Evolutionary conservation across 1,140 invertebrate species (phyloP), one percentile per base, ranked within the genome.

Genomic region (Sinonovacula constricta): DNA sequence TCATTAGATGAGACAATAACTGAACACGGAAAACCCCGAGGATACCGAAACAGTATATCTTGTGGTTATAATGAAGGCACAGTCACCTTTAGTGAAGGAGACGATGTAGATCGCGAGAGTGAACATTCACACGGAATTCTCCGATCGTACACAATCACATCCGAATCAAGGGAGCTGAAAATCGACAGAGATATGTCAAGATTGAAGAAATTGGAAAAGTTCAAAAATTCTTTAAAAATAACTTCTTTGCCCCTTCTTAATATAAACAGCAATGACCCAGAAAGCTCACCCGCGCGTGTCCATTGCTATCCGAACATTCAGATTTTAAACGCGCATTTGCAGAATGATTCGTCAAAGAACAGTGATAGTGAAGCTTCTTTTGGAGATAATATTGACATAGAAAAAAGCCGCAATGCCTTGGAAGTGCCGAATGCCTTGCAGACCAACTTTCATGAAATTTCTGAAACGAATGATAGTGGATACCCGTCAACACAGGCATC

Each of bases 291-390:
- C n/a, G n/a, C n/a, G 31, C 26, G 10, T 33, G 33, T 1, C 0
- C 74, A 77, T 66, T 77, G 53, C 24, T 77, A 57, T 49, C 74
- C 74, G n/a, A 57, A 77, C 49, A 67, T 77, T 18, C 39, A 30
- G 26, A 77, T 77, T 22, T 57, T 77, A 14, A 77, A 77, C 54
- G 74, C 67, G 60, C 12, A 59, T 68, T 60, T n/a, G n/a, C n/a
- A 60, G 22, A 36, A 34, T 67, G 65, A 77, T 49, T n/a, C 49
- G 39, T 28, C 5, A n/a, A 59, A 39, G 3, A 31, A 24, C 15
- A 45, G 54, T 31, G 54, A 74, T 36, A 65, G 39, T 26, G 60
- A 74, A n/a, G n/a, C n/a, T n/a, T n/a, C n/a, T n/a, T n/a, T n/a
- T n/a, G n/a, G n/a, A n/a, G n/a, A n/a, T n/a, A n/a, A n/a, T n/a